Base-by-base conservation (phyloP, 1,140 invertebrate genomes). In the Cecropterus lyciades region DNA sequence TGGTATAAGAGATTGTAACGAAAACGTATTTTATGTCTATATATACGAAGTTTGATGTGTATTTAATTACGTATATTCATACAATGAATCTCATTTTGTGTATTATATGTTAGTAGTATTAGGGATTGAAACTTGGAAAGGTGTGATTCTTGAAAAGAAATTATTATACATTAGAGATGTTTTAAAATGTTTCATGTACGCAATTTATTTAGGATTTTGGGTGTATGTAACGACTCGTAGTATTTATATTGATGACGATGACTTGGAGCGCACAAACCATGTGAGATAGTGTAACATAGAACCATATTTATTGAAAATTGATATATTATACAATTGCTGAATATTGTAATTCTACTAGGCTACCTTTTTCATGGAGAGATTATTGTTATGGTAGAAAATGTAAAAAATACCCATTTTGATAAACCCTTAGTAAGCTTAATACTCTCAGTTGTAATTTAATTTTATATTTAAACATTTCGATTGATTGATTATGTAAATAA, bases 231-330 rank as follows among this genome's bases (percentile, higher is more conserved):
- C 62, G 55, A 73, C 80, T 84, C 77, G 75, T 80, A 86, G 63
- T 77, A 82, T 80, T 74, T 85, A 80, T 84, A 82, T 64, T 67
- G 67, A 84, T 75, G 78, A 79, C 53, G 77, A 84, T 79, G 82
- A 89, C 79, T 88, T 81, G 85, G 82, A 83, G 84, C 89, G 89
- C 89, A 91, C 89, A 91, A 91, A 73, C 79, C 77, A 57, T 84
- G 89, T 91, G 89, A 91, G 84, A 89, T 88, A 88, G 78, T 65
- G 72, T 83, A 75, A 76, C 42, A 13, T 78, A 76, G 67, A 77
- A 57, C 68, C 57, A 76, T 85, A 84, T 86, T 75, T 86, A 85
- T 81, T 75, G 52, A 75, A 70, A 72, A 79, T 72, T 73, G 56
- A 71, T 75, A 74, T 57, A 55, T 73, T 73, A 75, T 80, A 81